Evolutionary conservation across 2,797 vertebrate genomes (phyloP).

Genomic region (Rousettus madagascariensis): DNA sequence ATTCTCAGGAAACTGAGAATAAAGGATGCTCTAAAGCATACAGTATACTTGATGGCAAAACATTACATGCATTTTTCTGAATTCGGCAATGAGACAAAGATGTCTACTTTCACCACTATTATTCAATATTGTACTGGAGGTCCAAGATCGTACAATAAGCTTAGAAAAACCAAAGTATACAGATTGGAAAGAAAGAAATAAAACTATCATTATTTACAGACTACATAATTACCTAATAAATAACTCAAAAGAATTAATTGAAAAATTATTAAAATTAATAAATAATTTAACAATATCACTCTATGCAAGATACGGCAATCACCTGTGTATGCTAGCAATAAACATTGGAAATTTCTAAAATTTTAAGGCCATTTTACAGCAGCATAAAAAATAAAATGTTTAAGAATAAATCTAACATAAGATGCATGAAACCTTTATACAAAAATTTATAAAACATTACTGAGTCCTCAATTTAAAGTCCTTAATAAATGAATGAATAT

Average conservation of each 20-base stretch:
- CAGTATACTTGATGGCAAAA: background rate
- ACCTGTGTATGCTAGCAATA: background rate
- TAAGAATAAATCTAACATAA: constrained; percentile 20
- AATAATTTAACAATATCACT: constrained; percentile 7
- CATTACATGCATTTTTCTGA: background rate
- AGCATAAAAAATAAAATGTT: background rate
- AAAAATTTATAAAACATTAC: background rate
- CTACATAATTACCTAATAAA: background rate
- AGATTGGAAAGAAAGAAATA: background rate
- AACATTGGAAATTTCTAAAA: background rate
- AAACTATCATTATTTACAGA: constrained; percentile 36
- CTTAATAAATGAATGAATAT: background rate
- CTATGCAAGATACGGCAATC: background rate
- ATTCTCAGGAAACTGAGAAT: background rate
- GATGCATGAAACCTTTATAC: background rate
- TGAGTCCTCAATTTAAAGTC: background rate
- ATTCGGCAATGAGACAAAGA: background rate
- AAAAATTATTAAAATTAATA: constrained; percentile 49
- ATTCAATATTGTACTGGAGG: background rate
- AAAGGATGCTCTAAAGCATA: background rate
- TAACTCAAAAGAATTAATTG: constrained; percentile 35
- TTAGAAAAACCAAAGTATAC: background rate
- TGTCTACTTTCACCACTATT: background rate
- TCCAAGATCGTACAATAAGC: background rate
- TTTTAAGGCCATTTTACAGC: background rate